Evolutionary conservation across 2,888 invertebrate genomes (phyloP), one percentile per base, ranked within the genome.

Genomic region (Muscina levida): DNA sequence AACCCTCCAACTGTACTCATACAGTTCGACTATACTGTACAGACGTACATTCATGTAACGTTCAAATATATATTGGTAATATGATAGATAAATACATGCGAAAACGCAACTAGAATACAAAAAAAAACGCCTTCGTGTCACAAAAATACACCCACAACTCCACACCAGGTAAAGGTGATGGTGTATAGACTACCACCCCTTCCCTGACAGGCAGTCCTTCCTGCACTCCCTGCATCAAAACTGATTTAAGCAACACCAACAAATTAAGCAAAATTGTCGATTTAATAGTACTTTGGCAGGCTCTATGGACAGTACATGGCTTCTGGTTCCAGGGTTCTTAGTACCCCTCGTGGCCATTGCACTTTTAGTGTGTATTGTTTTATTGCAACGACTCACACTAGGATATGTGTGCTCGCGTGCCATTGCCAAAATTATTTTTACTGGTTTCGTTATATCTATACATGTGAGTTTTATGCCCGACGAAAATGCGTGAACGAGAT

Each of bases 21-120:
- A n/a, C n/a, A n/a, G n/a, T n/a, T 19, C 37, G 39, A 72, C 75
- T 83, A 8, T 31, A 31, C n/a, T 31, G 79, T 79, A 74, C 67
- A 77, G 78, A 11, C 39, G 17, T 68, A 10, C 65, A 37, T 37
- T 2, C 17, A 8, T 26, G 15, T 37, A 48, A 66, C 73, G 79
- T 59, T 71, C 42, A 75, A 65, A 62, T 67, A 44, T 66, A 72
- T 70, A 66, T 65, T 77, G 65, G 75, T 76, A 80, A 76, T 68
- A 78, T 59, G 77, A 82, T 82, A 82, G 78, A 82, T 82, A 80
- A 80, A 81, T 74, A 79, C 77, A 82, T 83, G 74, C 75, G 82
- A 83, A 31, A 82, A 83, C 80, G 83, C 82, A 80, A 70, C 46
- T 66, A 13, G 59, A 81, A 22, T 48, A 65, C 53, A 72, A 77